These are phyloP conservation scores for Oppia nitens DNA, from an alignment of 1,140 invertebrate species.

Conservation along the genomic window DNA sequence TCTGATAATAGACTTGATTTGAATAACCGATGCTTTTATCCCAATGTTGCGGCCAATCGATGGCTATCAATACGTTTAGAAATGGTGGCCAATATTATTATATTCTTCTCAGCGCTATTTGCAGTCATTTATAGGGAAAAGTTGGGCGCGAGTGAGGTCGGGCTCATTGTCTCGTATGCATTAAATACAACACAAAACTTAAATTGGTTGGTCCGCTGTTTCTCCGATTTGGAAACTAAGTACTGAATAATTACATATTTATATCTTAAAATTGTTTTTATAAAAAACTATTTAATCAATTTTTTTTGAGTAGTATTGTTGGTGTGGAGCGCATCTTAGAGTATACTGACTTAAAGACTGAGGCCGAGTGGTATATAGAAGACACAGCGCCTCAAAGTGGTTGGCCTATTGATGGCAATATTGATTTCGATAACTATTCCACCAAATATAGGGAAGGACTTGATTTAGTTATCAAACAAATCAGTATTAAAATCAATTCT, in stretches of 20 bases:
- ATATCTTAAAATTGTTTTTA: no score
- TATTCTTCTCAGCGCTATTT: conserved; percentile 73
- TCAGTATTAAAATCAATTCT: conserved; percentile 24
- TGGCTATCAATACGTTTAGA: conserved; percentile 83
- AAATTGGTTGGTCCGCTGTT: conserved; percentile 92
- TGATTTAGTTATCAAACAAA: conserved; percentile 28
- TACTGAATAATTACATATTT: no score
- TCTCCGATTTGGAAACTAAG: conserved; percentile 89
- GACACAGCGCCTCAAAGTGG: conserved; percentile 11
- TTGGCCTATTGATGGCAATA: conserved; percentile 24
- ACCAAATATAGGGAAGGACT: conserved; percentile 25
- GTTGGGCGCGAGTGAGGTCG: conserved; percentile 57
- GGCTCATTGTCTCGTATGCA: conserved; percentile 75
- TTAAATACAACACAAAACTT: conserved; percentile 79
- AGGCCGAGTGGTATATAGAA: conserved; percentile 26
- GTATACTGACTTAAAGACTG: conserved; percentile 59
- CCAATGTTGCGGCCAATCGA: conserved; percentile 63
- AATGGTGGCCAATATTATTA: conserved; percentile 71
- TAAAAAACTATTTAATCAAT: no score
- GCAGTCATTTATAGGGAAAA: conserved; percentile 55
- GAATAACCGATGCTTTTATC: conserved; percentile 74
- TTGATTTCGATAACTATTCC: conserved; percentile 24
- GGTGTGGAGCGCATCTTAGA: conserved; percentile 93
- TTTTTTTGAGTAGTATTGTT: conserved; percentile 62
- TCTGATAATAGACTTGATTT: conserved; percentile 66